Percentiles rank a stretch among this genome's conserved stretches.
Evolutionary conservation across 2,888 invertebrate genomes (phyloP).

Genomic region (Sphaerophoria rueppellii): DNA sequence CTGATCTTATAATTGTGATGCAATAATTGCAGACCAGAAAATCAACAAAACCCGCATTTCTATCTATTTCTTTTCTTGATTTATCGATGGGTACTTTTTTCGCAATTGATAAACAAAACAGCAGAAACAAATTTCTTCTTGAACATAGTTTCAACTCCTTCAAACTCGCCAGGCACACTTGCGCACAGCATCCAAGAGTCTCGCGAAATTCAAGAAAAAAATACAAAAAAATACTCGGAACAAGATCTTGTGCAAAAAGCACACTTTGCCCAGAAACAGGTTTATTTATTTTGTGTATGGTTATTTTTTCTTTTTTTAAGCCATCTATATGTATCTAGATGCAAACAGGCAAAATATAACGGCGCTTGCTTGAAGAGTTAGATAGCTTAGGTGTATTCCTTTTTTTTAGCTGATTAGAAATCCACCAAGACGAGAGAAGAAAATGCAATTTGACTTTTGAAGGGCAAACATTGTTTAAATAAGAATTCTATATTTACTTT

Average conservation of each 20-base stretch:
- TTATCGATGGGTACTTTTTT: slow-evolving; percentile 32
- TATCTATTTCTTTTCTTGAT: slow-evolving; percentile 35
- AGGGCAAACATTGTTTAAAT: slow-evolving; percentile 19
- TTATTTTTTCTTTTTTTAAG: slow-evolving; percentile 8
- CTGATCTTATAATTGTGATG: slow-evolving; percentile 53
- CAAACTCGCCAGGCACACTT: not conserved
- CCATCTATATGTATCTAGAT: slow-evolving; percentile 31
- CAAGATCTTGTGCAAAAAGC: slow-evolving; percentile 58
- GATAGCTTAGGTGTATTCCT: slow-evolving; percentile 36
- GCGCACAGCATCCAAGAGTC: slow-evolving; percentile 1
- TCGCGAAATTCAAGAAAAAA: slow-evolving; percentile 13
- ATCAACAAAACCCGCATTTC: not conserved
- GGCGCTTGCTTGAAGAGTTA: slow-evolving; percentile 43
- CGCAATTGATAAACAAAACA: slow-evolving; percentile 56
- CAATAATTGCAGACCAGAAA: slow-evolving; percentile 12
- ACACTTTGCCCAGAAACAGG: slow-evolving; percentile 64
- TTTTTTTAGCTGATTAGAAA: not conserved
- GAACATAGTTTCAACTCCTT: not conserved
- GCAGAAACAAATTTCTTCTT: slow-evolving; percentile 32
- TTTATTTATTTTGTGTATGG: slow-evolving; percentile 32
- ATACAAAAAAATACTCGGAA: slow-evolving; percentile 1
- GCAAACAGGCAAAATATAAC: slow-evolving; percentile 51
- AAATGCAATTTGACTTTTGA: slow-evolving; percentile 66
- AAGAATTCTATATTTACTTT: slow-evolving; percentile 47
- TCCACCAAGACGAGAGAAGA: not conserved